Conservation (phyloP, 2,888 invertebrate genomes). For the Timema cristinae region DNA sequence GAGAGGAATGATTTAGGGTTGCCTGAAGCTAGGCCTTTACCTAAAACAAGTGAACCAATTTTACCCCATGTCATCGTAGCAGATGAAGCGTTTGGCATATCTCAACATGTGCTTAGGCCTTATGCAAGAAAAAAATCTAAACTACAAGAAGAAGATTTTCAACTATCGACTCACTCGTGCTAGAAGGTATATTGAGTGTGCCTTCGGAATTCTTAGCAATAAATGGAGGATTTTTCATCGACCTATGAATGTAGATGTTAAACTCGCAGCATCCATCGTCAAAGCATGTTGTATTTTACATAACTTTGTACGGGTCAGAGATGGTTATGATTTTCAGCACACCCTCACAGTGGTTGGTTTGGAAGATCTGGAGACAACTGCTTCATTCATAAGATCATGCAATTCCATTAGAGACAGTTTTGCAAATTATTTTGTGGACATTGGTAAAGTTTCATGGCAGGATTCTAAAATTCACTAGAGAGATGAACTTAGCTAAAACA, state of each 20-base stretch:
- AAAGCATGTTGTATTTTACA: constrained; percentile 15
- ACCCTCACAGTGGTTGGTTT: too few species aligned
- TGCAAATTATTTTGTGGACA: constrained; percentile 9
- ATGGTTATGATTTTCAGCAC: constrained; percentile 14
- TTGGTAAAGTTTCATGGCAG: too few species aligned
- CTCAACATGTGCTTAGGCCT: constrained; percentile 2
- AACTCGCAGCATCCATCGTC: constrained; percentile 11
- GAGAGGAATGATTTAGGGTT: not conserved
- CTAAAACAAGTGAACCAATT: not conserved
- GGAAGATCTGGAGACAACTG: too few species aligned
- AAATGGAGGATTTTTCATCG: constrained; percentile 14
- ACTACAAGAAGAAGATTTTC: constrained; percentile 6
- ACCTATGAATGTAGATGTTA: not conserved
- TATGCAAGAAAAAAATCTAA: constrained; percentile 1
- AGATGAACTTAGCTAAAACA: too few species aligned
- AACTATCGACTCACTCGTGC: not conserved
- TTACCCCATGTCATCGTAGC: not conserved
- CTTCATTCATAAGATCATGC: too few species aligned
- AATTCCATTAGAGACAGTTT: constrained; percentile 10
- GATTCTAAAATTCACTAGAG: too few species aligned
- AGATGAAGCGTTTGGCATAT: constrained; percentile 7
- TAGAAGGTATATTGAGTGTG: constrained; percentile 6
- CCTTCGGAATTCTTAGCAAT: constrained; percentile 12
- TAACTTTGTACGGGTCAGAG: constrained; percentile 4
- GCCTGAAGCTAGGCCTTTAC: not conserved